Base-by-base conservation (phyloP, 1,140 invertebrate genomes). In the Drosophila pruinosa region DNA sequence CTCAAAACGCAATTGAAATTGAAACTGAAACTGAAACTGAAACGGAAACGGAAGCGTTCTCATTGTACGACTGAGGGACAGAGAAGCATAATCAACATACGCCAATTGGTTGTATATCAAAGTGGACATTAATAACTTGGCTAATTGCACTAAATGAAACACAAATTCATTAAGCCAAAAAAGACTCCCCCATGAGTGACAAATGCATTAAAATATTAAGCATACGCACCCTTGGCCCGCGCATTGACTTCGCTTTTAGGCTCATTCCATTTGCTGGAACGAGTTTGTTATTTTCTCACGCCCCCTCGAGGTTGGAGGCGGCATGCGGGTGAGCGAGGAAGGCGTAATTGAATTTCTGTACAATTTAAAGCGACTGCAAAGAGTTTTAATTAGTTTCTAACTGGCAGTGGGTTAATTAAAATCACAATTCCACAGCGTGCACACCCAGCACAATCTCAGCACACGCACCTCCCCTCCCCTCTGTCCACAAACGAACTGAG, bases 371-470 rank as follows among this genome's bases (percentile, higher is more conserved):
- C 53, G 26, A 31, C 28, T 59, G 39, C 54, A 57, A 21, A 63
- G 57, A 64, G 38, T 81, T 73, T 71, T 76, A 81, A 76, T 81
- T 77, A 81, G 63, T 77, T 81, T 76, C 62, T 36, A 48, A 45
- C 62, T 67, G 69, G 36, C 64, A 41, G 53, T 64, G 34, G 53
- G 31, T 81, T 81, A 81, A 81, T 81, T 81, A 68, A 81, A 81
- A 68, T 76, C 53, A 48, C 54, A 50, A 17, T 26, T 26, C 21
- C 15, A 14, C 12, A n/a, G n/a, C n/a, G n/a, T n/a, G n/a, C 52
- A 45, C 52, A 38, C 34, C 54, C 28, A 24, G 34, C 15, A 6
- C 10, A 57, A 45, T 28, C 38, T 57, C 24, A 21, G 10, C 6
- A 58, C 17, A 22, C 53, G 15, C 54, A 31, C 2, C 34, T 3